Conservation (phyloP, 2,113 vertebrate genomes). For the Motacilla tschutschensis region DNA sequence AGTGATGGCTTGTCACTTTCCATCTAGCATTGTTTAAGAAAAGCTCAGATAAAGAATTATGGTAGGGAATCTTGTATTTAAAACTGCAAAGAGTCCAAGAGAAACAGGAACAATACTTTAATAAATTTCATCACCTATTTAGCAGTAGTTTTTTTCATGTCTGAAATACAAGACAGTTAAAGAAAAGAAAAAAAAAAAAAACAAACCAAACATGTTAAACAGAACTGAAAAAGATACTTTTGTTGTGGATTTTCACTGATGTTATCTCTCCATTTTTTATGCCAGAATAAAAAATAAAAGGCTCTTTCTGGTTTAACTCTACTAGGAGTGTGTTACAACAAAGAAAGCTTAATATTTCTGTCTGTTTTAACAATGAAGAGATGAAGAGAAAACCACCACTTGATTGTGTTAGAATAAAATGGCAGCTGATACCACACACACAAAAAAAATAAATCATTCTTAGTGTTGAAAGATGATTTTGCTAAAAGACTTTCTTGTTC, state of each 20-base stretch:
- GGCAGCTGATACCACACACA: background rate
- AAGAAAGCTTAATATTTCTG: background rate
- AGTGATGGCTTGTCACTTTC: background rate
- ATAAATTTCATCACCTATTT: background rate
- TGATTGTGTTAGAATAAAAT: background rate
- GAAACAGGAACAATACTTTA: background rate
- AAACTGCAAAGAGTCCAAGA: background rate
- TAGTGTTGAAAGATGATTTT: constrained; percentile 26
- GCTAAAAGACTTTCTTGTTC: background rate
- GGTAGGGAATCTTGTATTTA: background rate
- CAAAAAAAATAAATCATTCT: background rate
- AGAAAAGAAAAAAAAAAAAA: background rate
- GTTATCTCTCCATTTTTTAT: background rate
- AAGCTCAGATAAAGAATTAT: background rate
- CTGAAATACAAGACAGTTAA: background rate
- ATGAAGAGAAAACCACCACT: constrained; percentile 1
- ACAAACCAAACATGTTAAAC: background rate
- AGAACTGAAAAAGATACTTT: background rate
- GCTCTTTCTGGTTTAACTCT: background rate
- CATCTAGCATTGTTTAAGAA: background rate
- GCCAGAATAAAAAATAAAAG: background rate
- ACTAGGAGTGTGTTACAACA: background rate
- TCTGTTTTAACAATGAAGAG: background rate
- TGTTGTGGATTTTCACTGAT: background rate
- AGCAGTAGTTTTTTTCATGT: background rate